Percentiles rank a stretch among this genome's conserved stretches.
These are phyloP conservation scores for Drosophila sturtevanti DNA, from an alignment of 1,140 invertebrate genomes.

Conservation along the genomic window DNA sequence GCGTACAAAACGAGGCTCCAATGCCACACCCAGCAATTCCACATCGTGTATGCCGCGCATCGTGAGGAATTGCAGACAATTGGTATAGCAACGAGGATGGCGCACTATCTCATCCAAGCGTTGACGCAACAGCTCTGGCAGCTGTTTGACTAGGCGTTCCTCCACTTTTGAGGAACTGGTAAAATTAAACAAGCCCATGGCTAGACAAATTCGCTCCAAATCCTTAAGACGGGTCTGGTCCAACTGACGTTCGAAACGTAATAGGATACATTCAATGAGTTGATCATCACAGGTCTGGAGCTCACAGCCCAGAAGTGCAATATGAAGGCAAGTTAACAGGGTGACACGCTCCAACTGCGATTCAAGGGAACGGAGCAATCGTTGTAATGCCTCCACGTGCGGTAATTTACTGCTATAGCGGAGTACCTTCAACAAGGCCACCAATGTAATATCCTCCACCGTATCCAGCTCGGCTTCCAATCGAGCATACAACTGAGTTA, in stretches of 20 bases:
- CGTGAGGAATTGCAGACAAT: slow-evolving; percentile 83
- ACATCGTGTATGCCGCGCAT: slow-evolving; percentile 83
- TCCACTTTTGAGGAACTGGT: slow-evolving; percentile 73
- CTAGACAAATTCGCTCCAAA: slow-evolving; percentile 85
- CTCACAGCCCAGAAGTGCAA: slow-evolving; percentile 84
- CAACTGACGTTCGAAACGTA: slow-evolving; percentile 77
- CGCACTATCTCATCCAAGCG: slow-evolving; percentile 83
- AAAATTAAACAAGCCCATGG: slow-evolving; percentile 84
- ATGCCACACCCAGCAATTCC: slow-evolving; percentile 83
- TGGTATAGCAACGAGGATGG: slow-evolving; percentile 82
- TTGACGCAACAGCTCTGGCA: slow-evolving; percentile 83
- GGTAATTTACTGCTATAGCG: slow-evolving; percentile 80
- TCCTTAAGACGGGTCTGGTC: slow-evolving; percentile 85
- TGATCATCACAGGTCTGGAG: slow-evolving; percentile 81
- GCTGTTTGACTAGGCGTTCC: slow-evolving; percentile 80
- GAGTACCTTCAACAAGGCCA: slow-evolving; percentile 84
- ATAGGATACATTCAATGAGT: slow-evolving; percentile 73
- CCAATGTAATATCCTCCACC: slow-evolving; percentile 84
- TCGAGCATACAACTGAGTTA: slow-evolving; percentile 82
- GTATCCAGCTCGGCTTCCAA: slow-evolving; percentile 72
- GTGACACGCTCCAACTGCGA: slow-evolving; percentile 83
- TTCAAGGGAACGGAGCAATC: slow-evolving; percentile 70
- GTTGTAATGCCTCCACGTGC: slow-evolving; percentile 56
- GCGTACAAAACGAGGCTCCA: slow-evolving; percentile 83
- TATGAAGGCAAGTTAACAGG: slow-evolving; percentile 83